Percentiles rank a stretch among this genome's conserved stretches.
phyloP scores from a whole-genome alignment of 2,113 vertebrate genomes.

The Manacus vitellinus region DNA sequence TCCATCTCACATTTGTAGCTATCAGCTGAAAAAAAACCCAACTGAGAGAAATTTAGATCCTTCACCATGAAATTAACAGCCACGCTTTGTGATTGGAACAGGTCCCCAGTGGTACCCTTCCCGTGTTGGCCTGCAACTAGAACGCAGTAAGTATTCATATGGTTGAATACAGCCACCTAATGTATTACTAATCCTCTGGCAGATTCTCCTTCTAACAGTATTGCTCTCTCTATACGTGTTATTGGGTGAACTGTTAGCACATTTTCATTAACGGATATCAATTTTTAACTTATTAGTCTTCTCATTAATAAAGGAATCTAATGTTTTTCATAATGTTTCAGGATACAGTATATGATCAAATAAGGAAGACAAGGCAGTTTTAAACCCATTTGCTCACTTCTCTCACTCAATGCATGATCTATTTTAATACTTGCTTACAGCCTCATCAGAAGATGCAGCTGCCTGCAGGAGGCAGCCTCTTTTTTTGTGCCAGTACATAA shows the following conservation, averaged over 20 bases:
- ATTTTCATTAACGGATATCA: background rate
- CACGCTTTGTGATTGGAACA: constrained; percentile 39
- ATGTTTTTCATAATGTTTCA: background rate
- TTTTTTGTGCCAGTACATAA: background rate
- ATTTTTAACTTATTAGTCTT: background rate
- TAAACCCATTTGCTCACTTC: background rate
- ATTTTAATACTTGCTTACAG: background rate
- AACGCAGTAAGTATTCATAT: constrained; percentile 71
- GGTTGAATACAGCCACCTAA: background rate
- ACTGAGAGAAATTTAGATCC: background rate
- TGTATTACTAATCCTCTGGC: background rate
- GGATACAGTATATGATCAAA: background rate
- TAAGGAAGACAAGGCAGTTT: background rate
- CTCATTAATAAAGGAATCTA: background rate
- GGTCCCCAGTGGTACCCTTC: constrained; percentile 81
- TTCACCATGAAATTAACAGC: background rate
- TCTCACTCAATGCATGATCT: background rate
- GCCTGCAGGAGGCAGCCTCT: background rate
- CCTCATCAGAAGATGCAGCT: background rate
- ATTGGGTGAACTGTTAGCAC: background rate
- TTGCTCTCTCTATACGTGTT: accelerated
- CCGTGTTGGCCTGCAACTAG: constrained; percentile 75
- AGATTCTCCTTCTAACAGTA: background rate
- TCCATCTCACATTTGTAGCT: background rate
- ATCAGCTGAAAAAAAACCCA: background rate